Percentiles rank a stretch among this genome's conserved stretches.
Evolutionary conservation across 2,113 vertebrate species (phyloP).

Genomic region (Gymnorhina tibicen): DNA sequence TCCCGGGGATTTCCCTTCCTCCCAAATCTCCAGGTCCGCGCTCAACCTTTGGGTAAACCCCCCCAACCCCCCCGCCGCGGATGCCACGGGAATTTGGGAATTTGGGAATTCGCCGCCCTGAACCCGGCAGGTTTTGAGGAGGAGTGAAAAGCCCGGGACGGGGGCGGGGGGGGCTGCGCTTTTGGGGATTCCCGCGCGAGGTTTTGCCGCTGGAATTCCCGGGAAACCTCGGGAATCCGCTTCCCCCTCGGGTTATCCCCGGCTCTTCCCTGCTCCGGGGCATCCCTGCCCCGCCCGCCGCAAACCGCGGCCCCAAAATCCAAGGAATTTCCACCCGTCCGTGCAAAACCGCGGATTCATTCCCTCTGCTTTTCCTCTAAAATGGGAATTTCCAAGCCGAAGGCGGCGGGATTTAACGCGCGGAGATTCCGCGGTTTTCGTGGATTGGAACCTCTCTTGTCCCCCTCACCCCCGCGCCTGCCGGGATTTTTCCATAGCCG

Average conservation of each 20-base stretch:
- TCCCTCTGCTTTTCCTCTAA: neutral
- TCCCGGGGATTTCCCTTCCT: neutral
- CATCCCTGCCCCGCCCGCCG: neutral
- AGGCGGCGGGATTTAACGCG: accelerated
- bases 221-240: neutral
- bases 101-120: neutral
- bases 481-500: neutral
- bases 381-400: accelerated
- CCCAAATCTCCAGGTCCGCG: neutral
- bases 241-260: neutral
- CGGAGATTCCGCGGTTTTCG: neutral
- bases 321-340: neutral
- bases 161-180: too few species aligned
- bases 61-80: too few species aligned
- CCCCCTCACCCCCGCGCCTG: accelerated
- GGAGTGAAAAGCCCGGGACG: neutral
- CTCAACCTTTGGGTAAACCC: neutral
- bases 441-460: neutral
- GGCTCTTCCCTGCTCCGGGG: accelerated
- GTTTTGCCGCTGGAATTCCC: neutral
- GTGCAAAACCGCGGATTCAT: accelerated
- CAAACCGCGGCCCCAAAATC: neutral
- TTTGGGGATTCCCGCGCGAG: neutral
- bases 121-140: neutral
- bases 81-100: neutral